Conservation (phyloP, 2,888 invertebrate species). For the Amorpha juglandis region DNA sequence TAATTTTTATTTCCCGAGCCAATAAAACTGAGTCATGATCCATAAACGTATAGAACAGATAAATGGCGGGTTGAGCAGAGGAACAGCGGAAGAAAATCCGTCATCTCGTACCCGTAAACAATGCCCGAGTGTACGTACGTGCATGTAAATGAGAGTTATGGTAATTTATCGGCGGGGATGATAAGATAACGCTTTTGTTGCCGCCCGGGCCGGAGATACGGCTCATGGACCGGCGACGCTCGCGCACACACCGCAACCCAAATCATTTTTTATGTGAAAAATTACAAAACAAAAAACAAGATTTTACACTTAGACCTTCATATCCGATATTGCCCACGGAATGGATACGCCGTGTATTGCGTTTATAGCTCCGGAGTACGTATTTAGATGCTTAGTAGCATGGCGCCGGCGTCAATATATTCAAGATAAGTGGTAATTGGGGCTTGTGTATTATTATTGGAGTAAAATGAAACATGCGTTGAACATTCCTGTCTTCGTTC, state of each 20-base stretch:
- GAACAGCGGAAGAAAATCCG: constrained; percentile 80
- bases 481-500: constrained; percentile 14
- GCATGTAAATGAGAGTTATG: constrained; percentile 81
- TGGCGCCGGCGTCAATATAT: constrained; percentile 6
- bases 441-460: constrained; percentile 8
- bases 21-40: constrained; percentile 24
- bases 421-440: constrained; percentile 19
- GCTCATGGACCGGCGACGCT: constrained; percentile 44
- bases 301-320: constrained; percentile 60
- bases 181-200: constrained; percentile 79
- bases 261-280: constrained; percentile 53
- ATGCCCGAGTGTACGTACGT: constrained; percentile 67
- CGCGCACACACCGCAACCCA: constrained; percentile 40
- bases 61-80: constrained; percentile 39
- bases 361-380: constrained; percentile 8
- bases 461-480: constrained; percentile 22
- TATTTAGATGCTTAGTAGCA: constrained; percentile 4
- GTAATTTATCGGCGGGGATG: constrained; percentile 77
- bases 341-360: constrained; percentile 20
- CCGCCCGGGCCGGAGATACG: constrained; percentile 70
- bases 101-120: constrained; percentile 79
- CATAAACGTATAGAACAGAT: constrained; percentile 16
- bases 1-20: constrained; percentile 20
- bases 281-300: constrained; percentile 62
- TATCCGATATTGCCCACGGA: constrained; percentile 35